Percentiles rank a stretch among this genome's conserved stretches.
These are phyloP conservation scores for Drosophila pectinifera DNA, from an alignment of 1,140 invertebrate species.

Conservation along the genomic window DNA sequence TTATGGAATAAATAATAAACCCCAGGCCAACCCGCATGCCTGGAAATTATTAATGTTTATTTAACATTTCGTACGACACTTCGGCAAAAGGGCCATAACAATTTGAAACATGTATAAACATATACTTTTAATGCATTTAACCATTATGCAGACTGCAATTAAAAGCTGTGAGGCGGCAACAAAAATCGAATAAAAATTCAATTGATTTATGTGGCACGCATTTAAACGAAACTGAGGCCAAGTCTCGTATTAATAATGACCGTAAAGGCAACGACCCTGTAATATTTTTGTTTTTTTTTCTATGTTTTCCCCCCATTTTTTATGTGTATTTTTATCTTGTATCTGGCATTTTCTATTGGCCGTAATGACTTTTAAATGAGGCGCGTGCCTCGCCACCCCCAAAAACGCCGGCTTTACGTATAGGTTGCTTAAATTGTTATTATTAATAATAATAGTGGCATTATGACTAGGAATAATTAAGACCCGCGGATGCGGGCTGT, in stretches of 20 bases:
- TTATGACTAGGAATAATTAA: slow-evolving; percentile 73
- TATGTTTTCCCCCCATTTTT: not conserved
- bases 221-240: slow-evolving; percentile 20
- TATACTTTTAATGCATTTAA: slow-evolving; percentile 9
- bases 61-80: slow-evolving; percentile 44
- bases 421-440: slow-evolving; percentile 54
- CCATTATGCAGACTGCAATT: slow-evolving; percentile 61
- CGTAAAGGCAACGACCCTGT: slow-evolving; percentile 18
- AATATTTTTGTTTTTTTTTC: slow-evolving; percentile 4
- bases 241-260: slow-evolving; percentile 5
- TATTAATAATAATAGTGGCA: slow-evolving; percentile 63
- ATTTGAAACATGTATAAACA: slow-evolving; percentile 8
- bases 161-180: slow-evolving; percentile 32
- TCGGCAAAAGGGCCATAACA: slow-evolving; percentile 20
- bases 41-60: slow-evolving; percentile 35
- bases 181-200: slow-evolving; percentile 69
- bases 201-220: slow-evolving; percentile 67
- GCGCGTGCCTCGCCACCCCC: slow-evolving; percentile 47
- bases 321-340: slow-evolving; percentile 9
- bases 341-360: slow-evolving; percentile 51
- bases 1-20: not conserved
- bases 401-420: slow-evolving; percentile 6
- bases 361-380: slow-evolving; percentile 77
- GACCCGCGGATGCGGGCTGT: slow-evolving; percentile 39
- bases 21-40: slow-evolving; percentile 23